A percentile compares a stretch with the other conserved stretches of the same genome.
Conservation (phyloP, 2,888 invertebrate genomes). For the Dryococelus australis region DNA sequence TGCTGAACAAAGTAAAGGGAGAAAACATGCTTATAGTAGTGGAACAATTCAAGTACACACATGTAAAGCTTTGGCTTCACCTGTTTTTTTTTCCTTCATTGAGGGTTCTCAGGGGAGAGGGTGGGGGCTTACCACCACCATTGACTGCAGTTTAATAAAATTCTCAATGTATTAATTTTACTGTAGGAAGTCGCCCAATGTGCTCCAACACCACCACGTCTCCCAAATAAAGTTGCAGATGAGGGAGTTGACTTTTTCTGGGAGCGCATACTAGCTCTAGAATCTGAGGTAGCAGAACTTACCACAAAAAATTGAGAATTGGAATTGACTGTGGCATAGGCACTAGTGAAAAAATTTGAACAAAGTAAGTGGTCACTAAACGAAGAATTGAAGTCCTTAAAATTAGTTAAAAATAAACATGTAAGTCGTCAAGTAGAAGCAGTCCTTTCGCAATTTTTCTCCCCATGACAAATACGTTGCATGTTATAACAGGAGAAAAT, state of each 20-base stretch:
- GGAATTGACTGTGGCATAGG: not conserved
- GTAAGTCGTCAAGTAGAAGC: not conserved
- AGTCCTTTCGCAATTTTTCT: not conserved
- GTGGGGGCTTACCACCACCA: not conserved
- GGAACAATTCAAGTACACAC: too few species aligned
- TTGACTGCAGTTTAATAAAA: not conserved
- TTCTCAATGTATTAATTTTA: not conserved
- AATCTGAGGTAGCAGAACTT: not conserved
- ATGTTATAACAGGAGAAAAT: too few species aligned
- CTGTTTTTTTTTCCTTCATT: too few species aligned
- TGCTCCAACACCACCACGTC: not conserved
- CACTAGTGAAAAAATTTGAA: not conserved
- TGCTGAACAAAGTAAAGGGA: too few species aligned
- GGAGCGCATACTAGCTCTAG: not conserved
- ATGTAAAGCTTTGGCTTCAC: too few species aligned
- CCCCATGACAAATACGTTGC: too few species aligned
- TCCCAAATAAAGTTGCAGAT: not conserved
- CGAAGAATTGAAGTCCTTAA: not conserved
- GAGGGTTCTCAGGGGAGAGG: too few species aligned
- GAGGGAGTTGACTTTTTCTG: not conserved
- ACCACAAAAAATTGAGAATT: not conserved
- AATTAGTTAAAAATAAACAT: not conserved
- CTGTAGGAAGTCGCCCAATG: not conserved
- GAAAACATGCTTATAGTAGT: too few species aligned
- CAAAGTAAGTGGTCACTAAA: not conserved